These are phyloP conservation scores for Thymallus thymallus DNA, from an alignment of 2,113 vertebrate species.

Conservation along the genomic window DNA sequence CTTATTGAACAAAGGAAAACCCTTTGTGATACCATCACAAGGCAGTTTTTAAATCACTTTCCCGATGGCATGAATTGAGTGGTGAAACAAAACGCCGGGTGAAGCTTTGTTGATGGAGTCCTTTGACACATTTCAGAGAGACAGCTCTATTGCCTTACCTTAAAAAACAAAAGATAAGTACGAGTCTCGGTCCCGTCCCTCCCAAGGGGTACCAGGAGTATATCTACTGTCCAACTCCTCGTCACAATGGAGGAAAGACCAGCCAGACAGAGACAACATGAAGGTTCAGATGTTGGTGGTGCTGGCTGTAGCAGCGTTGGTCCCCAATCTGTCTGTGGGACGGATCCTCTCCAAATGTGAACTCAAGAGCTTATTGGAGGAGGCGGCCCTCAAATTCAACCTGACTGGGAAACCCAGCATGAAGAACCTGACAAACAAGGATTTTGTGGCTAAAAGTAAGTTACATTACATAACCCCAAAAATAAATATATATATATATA, in stretches of 20 bases:
- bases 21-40: too few species aligned
- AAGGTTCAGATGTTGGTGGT: constrained; percentile 16
- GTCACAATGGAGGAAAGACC: background rate
- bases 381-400: background rate
- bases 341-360: constrained; percentile 24
- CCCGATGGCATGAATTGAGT: too few species aligned
- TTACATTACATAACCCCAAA: background rate
- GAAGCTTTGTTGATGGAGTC: too few species aligned
- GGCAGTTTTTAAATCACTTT: too few species aligned
- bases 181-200: too few species aligned
- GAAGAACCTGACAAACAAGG: constrained; percentile 2
- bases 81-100: too few species aligned
- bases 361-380: background rate
- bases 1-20: too few species aligned
- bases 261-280: background rate
- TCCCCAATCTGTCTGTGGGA: constrained; percentile 7
- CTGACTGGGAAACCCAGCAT: background rate
- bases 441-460: constrained; percentile 6
- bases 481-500: too few species aligned
- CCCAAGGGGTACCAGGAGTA: background rate
- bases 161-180: too few species aligned
- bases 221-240: background rate
- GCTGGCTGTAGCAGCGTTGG: constrained; percentile 6
- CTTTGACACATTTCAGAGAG: too few species aligned
- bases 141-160: too few species aligned